phyloP scores from a whole-genome alignment of 2,888 invertebrate species.

The Caenorhabditis macrosperma region DNA sequence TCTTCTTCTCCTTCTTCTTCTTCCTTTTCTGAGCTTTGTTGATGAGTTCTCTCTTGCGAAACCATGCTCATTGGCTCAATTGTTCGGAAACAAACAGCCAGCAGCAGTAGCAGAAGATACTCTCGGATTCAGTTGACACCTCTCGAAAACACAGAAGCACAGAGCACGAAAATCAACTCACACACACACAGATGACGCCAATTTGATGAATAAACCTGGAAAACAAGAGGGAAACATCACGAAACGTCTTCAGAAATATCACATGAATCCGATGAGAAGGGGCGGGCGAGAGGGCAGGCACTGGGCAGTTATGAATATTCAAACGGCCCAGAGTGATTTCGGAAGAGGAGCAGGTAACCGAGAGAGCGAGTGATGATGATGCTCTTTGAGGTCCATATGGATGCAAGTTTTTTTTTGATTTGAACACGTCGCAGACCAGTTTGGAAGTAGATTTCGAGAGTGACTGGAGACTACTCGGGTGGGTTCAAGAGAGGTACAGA shows the following conservation, averaged over 20 bases:
- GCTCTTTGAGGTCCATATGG: conserved; percentile 40
- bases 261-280: conserved; percentile 26
- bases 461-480: too few species aligned
- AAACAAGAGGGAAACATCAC: conserved; percentile 6
- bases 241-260: conserved; percentile 28
- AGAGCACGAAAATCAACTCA: conserved; percentile 19
- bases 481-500: too few species aligned
- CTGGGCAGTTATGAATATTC: conserved; percentile 37
- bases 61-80: conserved; percentile 30
- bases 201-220: conserved; percentile 27
- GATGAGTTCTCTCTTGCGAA: conserved; percentile 26
- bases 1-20: background rate
- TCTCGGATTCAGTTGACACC: background rate
- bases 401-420: background rate
- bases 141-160: conserved; percentile 31
- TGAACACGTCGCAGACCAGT: background rate
- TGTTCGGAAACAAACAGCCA: conserved; percentile 32
- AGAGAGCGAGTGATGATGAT: conserved; percentile 16
- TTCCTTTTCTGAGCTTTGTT: conserved; percentile 16
- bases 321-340: conserved; percentile 29
- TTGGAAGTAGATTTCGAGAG: background rate
- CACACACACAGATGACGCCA: conserved; percentile 20
- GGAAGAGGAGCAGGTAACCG: conserved; percentile 17
- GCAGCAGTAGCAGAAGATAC: background rate
- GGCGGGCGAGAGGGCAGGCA: conserved; percentile 11